Evolutionary conservation across 1,140 invertebrate species (phyloP).

Genomic region (Leptinotarsa defecta): DNA sequence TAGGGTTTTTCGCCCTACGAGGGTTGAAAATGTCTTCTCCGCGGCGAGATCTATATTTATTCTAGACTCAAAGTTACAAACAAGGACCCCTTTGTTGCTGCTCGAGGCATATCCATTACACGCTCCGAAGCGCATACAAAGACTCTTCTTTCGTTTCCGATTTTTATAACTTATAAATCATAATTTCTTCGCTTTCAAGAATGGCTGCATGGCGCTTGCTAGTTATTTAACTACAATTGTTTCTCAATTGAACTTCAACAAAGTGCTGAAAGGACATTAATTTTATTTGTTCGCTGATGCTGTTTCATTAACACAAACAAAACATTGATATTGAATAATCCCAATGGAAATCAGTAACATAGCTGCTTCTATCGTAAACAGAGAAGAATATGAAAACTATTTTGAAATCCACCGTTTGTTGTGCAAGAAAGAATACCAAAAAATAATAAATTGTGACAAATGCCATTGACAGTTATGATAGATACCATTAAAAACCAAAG

Average conservation of each 20-base stretch:
- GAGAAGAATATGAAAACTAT: no score
- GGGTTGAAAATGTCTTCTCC: slow-evolving; percentile 21
- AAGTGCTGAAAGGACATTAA: not conserved
- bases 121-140: slow-evolving; percentile 40
- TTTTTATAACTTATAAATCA: slow-evolving; percentile 40
- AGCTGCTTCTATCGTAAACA: no score
- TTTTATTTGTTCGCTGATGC: no score
- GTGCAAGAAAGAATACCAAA: no score
- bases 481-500: no score
- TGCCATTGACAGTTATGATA: no score
- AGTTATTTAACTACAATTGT: not conserved
- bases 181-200: slow-evolving; percentile 26
- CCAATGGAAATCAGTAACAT: no score
- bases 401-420: no score
- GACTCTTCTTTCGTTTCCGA: slow-evolving; percentile 37
- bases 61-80: slow-evolving; percentile 31
- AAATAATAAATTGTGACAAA: no score
- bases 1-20: slow-evolving; percentile 24
- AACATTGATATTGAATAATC: no score
- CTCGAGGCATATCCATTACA: slow-evolving; percentile 37
- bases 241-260: not conserved
- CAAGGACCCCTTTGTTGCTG: slow-evolving; percentile 38
- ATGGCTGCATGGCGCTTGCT: not conserved
- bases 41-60: slow-evolving; percentile 33
- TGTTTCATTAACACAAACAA: no score